Evolutionary conservation across 2,888 invertebrate genomes (phyloP), one percentile per base, ranked within the genome.

Genomic region (Patella caerulea): DNA sequence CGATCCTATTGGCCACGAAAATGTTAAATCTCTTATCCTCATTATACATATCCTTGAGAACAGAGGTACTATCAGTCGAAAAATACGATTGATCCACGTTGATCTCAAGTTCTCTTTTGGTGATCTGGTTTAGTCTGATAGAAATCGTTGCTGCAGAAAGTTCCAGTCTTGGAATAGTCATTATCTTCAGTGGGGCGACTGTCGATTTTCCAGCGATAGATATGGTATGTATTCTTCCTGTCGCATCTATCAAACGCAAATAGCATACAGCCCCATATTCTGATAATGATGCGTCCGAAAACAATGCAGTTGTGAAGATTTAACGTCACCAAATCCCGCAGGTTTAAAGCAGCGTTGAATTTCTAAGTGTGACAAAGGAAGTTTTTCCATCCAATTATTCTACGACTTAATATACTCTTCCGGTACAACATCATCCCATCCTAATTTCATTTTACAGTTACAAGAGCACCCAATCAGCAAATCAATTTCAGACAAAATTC

Each of bases 361-460:
- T 65, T 65, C 65, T 65, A 65, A 65, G n/a, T 9, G 24, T 65
- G 65, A 11, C 24, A 65, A 24, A 11, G 65, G 65, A 2, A 65
- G 65, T 17, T 65, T 11, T 12, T 65, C 65, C 24, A 65, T 11
- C 65, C 65, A 65, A 19, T 19, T 65, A 19, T 19, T 11, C 65
- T 19, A 65, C 19, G 65, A 19, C n/a, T 24, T 65, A 19, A n/a
- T 65, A 65, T 45, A 34, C 7, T 75, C 74, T 72, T 71, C 34
- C 11, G 75, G 74, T 19, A 78, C 17, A 17, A 14, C 17, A n/a
- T 78, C 78, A 69, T 78, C 78, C 78, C 78, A 78, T 2, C 75
- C 76, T 17, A 29, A 70, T 11, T 69, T 54, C 75, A 70, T 15
- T 17, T 52, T 45, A 45, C 75, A n/a, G n/a, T n/a, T n/a, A n/a